Conservation (phyloP, 2,888 invertebrate genomes). For the Noctua fimbriata region DNA sequence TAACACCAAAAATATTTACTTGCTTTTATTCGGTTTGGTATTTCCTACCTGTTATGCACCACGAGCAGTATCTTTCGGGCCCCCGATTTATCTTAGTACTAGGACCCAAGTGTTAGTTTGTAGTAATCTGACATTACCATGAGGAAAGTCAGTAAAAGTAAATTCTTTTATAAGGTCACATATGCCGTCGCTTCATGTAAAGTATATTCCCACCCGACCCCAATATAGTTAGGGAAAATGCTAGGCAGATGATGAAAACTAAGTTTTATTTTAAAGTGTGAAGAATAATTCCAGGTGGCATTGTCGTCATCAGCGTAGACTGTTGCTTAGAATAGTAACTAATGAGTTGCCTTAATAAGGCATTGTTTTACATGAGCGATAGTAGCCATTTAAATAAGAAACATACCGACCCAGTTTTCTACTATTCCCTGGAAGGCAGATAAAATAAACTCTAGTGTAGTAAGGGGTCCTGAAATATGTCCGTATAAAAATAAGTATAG, state of each 20-base stretch:
- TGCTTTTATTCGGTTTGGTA: not conserved
- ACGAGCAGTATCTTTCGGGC: not conserved
- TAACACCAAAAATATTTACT: not conserved
- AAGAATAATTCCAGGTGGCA: not conserved
- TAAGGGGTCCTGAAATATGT: not conserved
- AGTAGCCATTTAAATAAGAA: constrained; percentile 21
- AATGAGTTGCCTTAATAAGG: constrained; percentile 19
- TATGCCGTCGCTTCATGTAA: not conserved
- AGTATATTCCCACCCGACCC: not conserved
- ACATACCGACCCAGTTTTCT: constrained; percentile 10
- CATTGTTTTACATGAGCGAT: constrained; percentile 9
- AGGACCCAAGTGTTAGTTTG: not conserved
- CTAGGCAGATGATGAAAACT: not conserved
- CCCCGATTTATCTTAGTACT: not conserved
- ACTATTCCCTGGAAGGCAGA: not conserved
- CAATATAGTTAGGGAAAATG: not conserved
- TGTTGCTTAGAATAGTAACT: constrained; percentile 4
- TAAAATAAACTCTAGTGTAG: not conserved
- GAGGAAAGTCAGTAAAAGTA: not conserved
- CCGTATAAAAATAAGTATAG: no score
- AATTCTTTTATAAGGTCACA: not conserved
- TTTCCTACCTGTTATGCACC: not conserved
- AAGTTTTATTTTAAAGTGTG: not conserved
- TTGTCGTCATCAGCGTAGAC: constrained; percentile 3
- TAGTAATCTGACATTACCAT: not conserved